Conservation (phyloP, 2,888 invertebrate species). For the Agrenia bidenticulata region DNA sequence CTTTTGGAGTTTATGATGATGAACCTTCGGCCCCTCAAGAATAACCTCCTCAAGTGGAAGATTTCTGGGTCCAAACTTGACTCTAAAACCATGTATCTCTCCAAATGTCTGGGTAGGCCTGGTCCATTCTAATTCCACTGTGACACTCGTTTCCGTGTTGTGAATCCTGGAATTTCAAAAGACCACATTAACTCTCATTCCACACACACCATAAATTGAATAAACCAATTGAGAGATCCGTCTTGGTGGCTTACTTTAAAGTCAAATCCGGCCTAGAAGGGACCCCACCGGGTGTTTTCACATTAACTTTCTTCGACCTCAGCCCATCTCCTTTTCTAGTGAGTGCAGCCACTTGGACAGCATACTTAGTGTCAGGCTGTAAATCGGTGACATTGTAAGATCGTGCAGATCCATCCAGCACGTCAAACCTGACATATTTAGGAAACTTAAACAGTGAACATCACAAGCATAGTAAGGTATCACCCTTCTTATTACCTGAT, state of each 20-base stretch:
- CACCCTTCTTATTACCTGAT: too few species aligned
- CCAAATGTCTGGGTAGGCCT: slow-evolving; percentile 87
- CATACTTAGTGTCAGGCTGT: slow-evolving; percentile 93
- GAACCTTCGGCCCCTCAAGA: slow-evolving; percentile 49
- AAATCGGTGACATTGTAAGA: slow-evolving; percentile 78
- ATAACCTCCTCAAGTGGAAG: slow-evolving; percentile 46
- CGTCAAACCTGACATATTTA: slow-evolving; percentile 77
- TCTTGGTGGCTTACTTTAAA: slow-evolving; percentile 67
- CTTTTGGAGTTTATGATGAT: slow-evolving; percentile 49
- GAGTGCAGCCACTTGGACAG: slow-evolving; percentile 90
- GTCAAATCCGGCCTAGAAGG: slow-evolving; percentile 80
- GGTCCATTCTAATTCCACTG: slow-evolving; percentile 90
- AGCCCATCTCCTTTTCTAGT: slow-evolving; percentile 97
- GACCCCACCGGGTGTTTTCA: slow-evolving; percentile 91
- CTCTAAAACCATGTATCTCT: slow-evolving; percentile 78
- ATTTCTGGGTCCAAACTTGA: slow-evolving; percentile 73
- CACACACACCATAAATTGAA: not conserved
- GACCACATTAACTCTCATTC: not conserved
- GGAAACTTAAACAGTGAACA: too few species aligned
- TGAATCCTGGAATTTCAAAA: not conserved
- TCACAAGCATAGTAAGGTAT: too few species aligned
- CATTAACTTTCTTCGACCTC: slow-evolving; percentile 78
- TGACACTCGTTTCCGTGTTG: slow-evolving; percentile 79
- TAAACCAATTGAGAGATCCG: not conserved
- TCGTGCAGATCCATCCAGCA: slow-evolving; percentile 76